A percentile compares a stretch with the other conserved stretches of the same genome.
phyloP scores from a whole-genome alignment of 2,797 vertebrate species.

The Iguana delicatissima region DNA sequence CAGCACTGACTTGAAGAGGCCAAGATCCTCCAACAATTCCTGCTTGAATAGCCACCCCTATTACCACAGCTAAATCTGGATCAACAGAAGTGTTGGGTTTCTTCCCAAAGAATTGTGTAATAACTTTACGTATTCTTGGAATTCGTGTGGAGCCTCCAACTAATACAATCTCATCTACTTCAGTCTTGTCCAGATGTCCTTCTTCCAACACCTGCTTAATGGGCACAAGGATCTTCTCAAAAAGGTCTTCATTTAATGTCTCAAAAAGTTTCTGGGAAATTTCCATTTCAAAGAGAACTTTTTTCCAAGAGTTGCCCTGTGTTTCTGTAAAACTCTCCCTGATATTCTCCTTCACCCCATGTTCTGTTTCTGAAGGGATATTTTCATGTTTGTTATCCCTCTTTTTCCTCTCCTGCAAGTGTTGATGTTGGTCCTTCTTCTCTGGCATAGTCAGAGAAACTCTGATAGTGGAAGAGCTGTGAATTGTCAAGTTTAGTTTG shows the following conservation, averaged over 20 bases:
- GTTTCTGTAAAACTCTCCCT: neutral
- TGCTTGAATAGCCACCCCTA: constrained; percentile 94
- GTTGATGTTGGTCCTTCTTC: constrained; percentile 40
- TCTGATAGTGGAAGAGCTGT: constrained; percentile 77
- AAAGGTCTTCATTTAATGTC: constrained; percentile 92
- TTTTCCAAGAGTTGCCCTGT: constrained; percentile 11
- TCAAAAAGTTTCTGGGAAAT: constrained; percentile 91
- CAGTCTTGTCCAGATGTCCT: constrained; percentile 86
- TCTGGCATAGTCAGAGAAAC: constrained; percentile 83
- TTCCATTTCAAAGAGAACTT: constrained; percentile 82
- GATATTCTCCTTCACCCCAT: constrained; percentile 4
- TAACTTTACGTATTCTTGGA: constrained; percentile 91
- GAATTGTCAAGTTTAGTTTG: constrained; percentile 92
- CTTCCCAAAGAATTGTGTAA: constrained; percentile 93
- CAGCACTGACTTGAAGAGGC: constrained; percentile 96
- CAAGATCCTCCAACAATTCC: constrained; percentile 97
- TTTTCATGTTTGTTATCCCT: neutral
- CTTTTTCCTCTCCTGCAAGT: constrained; percentile 46
- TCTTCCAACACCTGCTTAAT: constrained; percentile 90
- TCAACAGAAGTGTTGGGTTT: constrained; percentile 96
- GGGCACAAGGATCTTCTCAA: constrained; percentile 94
- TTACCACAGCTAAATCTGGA: constrained; percentile 96
- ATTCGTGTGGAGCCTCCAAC: constrained; percentile 97
- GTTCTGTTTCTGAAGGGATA: constrained; percentile 28
- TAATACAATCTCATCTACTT: constrained; percentile 96